phyloP scores from a whole-genome alignment of 2,113 vertebrate genomes.

The Pseudonaja textilis region DNA sequence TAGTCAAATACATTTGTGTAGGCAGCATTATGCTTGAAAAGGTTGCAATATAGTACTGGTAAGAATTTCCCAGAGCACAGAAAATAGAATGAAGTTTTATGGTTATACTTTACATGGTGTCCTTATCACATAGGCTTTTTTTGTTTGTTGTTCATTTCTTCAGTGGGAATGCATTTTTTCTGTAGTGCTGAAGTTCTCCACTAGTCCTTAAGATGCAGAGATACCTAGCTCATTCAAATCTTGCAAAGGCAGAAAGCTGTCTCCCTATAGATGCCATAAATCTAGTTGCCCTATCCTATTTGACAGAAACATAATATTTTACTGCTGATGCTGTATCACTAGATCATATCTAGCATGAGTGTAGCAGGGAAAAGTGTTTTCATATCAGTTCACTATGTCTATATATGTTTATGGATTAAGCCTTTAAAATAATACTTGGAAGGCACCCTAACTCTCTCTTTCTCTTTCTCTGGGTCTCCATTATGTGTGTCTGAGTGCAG shows the following conservation, averaged over 20 bases:
- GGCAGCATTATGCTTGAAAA: background rate
- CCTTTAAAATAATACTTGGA: background rate
- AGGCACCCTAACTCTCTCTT: background rate
- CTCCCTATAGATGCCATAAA: background rate
- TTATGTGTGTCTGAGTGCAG: background rate
- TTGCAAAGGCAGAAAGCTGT: no score
- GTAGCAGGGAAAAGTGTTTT: background rate
- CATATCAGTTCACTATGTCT: background rate
- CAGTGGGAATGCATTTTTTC: background rate
- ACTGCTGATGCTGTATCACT: background rate
- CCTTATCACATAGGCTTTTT: background rate
- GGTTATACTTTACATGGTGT: background rate
- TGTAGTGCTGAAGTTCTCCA: background rate
- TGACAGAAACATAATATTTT: background rate
- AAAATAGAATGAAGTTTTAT: background rate
- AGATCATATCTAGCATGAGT: background rate
- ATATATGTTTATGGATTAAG: background rate
- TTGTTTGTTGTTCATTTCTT: background rate
- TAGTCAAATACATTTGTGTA: background rate
- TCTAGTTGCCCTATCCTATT: background rate
- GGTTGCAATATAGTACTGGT: background rate
- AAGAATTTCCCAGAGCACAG: background rate
- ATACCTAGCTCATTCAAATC: background rate
- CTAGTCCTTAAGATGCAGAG: background rate
- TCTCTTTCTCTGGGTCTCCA: background rate